Evolutionary conservation across 2,113 vertebrate species (phyloP).

Genomic region (Clarias magur): DNA sequence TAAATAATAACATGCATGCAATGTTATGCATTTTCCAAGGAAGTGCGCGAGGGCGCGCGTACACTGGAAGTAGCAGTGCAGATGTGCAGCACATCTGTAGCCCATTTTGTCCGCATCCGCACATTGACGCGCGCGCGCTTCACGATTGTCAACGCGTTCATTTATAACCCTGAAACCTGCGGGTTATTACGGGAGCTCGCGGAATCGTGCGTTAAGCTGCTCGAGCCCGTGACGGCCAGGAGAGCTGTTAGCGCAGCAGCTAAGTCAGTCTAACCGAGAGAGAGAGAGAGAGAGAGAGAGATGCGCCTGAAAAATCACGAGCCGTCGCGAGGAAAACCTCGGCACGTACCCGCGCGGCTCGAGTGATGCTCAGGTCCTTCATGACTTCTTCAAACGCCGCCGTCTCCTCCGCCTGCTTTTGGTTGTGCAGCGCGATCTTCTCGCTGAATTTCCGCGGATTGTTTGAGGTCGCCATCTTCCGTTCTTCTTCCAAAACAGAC

Average conservation of each 20-base stretch:
- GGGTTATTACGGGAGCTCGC: too few species aligned
- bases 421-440: slow-evolving; percentile 95
- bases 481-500: slow-evolving; percentile 80
- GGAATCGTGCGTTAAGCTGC: neutral
- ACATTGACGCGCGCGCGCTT: slow-evolving; percentile 5
- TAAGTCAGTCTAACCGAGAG: neutral
- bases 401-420: slow-evolving; percentile 94
- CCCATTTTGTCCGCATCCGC: slow-evolving; percentile 41
- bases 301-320: slow-evolving; percentile 25
- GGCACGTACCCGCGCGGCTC: slow-evolving; percentile 87
- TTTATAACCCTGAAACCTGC: too few species aligned
- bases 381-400: slow-evolving; percentile 95
- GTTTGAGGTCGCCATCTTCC: slow-evolving; percentile 97
- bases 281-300: neutral
- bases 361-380: slow-evolving; percentile 92
- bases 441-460: slow-evolving; percentile 99
- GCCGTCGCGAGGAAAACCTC: neutral
- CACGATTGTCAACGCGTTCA: too few species aligned
- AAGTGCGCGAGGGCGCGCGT: neutral
- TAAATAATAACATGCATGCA: neutral
- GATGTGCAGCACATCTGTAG: slow-evolving; percentile 51
- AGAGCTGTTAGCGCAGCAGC: slow-evolving; percentile 2
- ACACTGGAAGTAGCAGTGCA: slow-evolving; percentile 22
- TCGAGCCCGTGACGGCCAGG: neutral
- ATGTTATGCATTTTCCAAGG: neutral